These are phyloP conservation scores for Zygothrica quintamaculata DNA, from an alignment of 2,888 invertebrate genomes.

Conservation along the genomic window DNA sequence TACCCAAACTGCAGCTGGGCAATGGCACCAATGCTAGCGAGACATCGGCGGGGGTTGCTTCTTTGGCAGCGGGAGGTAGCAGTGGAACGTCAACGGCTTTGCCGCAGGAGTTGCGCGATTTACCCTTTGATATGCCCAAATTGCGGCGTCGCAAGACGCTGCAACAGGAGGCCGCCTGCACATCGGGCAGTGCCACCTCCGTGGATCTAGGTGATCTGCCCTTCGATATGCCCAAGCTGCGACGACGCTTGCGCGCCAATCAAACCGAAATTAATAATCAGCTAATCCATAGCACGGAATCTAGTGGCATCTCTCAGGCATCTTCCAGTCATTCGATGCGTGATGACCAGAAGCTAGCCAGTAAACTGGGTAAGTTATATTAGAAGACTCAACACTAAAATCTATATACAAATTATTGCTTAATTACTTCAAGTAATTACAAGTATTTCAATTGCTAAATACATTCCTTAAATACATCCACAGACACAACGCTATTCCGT, in stretches of 20 bases:
- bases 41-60: slow-evolving; percentile 44
- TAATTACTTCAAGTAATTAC: slow-evolving; percentile 10
- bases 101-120: slow-evolving; percentile 89
- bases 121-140: slow-evolving; percentile 96
- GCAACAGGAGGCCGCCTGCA: slow-evolving; percentile 88
- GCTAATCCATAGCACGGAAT: slow-evolving; percentile 87
- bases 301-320: slow-evolving; percentile 90
- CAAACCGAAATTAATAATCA: slow-evolving; percentile 82
- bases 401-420: background rate
- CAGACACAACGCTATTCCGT: slow-evolving; percentile 87
- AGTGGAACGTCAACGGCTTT: slow-evolving; percentile 82
- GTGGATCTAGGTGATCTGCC: slow-evolving; percentile 93
- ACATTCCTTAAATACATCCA: slow-evolving; percentile 49
- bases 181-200: slow-evolving; percentile 89
- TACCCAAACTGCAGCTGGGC: slow-evolving; percentile 85
- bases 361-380: slow-evolving; percentile 85
- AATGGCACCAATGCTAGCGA: slow-evolving; percentile 58
- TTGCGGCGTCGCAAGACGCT: slow-evolving; percentile 89
- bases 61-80: slow-evolving; percentile 2
- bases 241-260: slow-evolving; percentile 89
- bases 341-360: slow-evolving; percentile 87
- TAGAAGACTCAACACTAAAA: background rate
- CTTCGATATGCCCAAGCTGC: slow-evolving; percentile 95
- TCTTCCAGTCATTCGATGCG: slow-evolving; percentile 93
- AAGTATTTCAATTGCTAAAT: background rate